These are phyloP conservation scores for Brachyrhaphis roseni DNA, from an alignment of 2,797 vertebrate genomes.

Conservation along the genomic window DNA sequence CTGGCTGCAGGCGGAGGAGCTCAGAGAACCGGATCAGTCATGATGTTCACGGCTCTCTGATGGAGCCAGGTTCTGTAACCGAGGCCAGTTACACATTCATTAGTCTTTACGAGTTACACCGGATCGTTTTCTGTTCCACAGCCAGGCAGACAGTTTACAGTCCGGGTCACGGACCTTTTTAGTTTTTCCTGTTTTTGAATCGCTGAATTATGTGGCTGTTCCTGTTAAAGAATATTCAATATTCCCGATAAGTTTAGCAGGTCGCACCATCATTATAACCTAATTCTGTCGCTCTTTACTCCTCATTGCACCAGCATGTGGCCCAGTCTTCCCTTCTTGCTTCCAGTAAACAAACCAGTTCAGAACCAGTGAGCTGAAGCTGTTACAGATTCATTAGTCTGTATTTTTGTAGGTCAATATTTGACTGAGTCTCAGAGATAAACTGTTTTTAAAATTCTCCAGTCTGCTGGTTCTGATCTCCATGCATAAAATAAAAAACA, in stretches of 20 bases:
- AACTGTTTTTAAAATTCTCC: not conserved
- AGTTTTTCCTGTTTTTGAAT: not conserved
- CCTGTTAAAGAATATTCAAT: not conserved
- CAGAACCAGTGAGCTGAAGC: not conserved
- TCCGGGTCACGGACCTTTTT: not conserved
- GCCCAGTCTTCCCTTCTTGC: too few species aligned
- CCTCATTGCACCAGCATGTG: not conserved
- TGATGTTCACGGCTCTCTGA: slow-evolving; percentile 22
- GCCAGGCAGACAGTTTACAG: not conserved
- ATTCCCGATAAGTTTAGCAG: not conserved
- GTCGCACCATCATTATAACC: not conserved
- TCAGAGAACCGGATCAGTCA: not conserved
- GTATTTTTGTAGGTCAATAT: not conserved
- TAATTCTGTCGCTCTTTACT: not conserved
- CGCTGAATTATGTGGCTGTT: not conserved
- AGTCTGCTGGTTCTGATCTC: not conserved
- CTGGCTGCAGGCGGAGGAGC: slow-evolving; percentile 9
- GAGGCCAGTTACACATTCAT: not conserved
- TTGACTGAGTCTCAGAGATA: not conserved
- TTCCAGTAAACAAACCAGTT: not conserved
- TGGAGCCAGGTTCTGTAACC: not conserved
- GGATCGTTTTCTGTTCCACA: not conserved
- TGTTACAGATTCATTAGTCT: not conserved
- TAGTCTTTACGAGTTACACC: not conserved
- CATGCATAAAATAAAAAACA: not conserved